Conservation (phyloP, 1,140 invertebrate species). For the Rhopalosiphum maidis region DNA sequence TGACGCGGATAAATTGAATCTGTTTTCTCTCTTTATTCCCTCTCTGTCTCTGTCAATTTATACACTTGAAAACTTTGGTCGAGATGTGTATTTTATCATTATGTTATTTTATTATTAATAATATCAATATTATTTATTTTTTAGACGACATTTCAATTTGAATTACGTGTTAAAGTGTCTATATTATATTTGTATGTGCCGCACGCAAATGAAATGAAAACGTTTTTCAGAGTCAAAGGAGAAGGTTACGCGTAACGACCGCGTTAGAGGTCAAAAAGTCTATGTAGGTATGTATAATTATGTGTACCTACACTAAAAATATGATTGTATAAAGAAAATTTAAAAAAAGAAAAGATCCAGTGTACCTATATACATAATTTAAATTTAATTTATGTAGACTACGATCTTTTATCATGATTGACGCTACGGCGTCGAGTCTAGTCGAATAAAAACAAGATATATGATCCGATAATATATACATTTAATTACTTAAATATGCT, state of each 20-base stretch:
- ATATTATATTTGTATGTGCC: background rate
- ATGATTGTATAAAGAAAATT: background rate
- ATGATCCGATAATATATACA: background rate
- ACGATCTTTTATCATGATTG: background rate
- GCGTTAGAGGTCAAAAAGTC: conserved; percentile 38
- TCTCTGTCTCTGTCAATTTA: background rate
- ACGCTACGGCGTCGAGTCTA: background rate
- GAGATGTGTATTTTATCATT: background rate
- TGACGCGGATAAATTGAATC: background rate
- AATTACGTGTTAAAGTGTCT: background rate
- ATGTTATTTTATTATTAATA: background rate
- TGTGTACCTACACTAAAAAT: background rate
- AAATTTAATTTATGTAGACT: background rate
- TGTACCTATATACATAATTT: background rate
- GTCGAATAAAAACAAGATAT: background rate
- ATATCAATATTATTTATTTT: background rate
- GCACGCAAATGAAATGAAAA: background rate
- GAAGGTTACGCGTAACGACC: background rate
- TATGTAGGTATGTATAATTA: background rate
- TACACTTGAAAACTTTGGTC: background rate
- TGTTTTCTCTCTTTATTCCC: background rate
- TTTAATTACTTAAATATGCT: background rate
- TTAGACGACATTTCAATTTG: background rate
- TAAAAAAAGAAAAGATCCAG: background rate
- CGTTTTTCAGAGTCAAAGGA: background rate